Percentiles rank a stretch among this genome's conserved stretches.
Evolutionary conservation across 2,797 vertebrate species (phyloP).

Genomic region (Danionella dracula): DNA sequence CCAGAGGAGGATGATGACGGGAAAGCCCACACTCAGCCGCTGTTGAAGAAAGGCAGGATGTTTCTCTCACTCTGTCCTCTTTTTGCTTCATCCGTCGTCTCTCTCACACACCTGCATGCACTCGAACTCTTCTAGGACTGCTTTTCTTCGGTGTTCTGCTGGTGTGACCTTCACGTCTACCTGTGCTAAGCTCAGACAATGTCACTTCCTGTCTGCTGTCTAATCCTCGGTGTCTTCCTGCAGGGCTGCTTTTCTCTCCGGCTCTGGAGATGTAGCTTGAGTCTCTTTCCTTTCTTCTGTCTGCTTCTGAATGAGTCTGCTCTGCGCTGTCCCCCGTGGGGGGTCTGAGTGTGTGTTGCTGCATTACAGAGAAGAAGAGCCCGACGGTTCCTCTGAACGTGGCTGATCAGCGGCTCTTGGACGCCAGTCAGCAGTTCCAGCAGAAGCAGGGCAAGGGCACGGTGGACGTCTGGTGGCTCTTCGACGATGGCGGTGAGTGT

Average conservation of each 20-base stretch:
- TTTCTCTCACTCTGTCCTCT: constrained; percentile 29
- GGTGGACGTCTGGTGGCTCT: constrained; percentile 87
- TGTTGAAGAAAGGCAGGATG: constrained; percentile 99
- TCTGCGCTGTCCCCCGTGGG: not conserved
- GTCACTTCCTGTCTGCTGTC: constrained; percentile 19
- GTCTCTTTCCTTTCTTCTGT: not conserved
- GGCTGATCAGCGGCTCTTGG: constrained; percentile 77
- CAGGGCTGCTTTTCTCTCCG: constrained; percentile 36
- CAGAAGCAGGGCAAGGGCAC: constrained; percentile 83
- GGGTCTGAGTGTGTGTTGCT: not conserved
- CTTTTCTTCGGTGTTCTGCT: constrained; percentile 6
- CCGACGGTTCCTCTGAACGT: constrained; percentile 64
- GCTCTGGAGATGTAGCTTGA: constrained; percentile 23
- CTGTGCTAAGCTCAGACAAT: constrained; percentile 14
- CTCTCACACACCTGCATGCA: constrained; percentile 27
- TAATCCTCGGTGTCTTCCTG: constrained; percentile 15
- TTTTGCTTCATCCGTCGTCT: not conserved
- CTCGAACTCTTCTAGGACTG: constrained; percentile 19
- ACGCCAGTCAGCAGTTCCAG: constrained; percentile 80
- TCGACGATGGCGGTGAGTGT: constrained; percentile 79
- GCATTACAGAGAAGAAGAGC: constrained; percentile 64
- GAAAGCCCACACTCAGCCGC: constrained; percentile 88
- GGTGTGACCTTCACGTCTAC: not conserved
- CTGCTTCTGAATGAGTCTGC: not conserved
- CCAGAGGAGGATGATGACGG: constrained; percentile 92